Evolutionary conservation across 2,888 invertebrate genomes (phyloP).

Genomic region (Drosophila nigritarsus): DNA sequence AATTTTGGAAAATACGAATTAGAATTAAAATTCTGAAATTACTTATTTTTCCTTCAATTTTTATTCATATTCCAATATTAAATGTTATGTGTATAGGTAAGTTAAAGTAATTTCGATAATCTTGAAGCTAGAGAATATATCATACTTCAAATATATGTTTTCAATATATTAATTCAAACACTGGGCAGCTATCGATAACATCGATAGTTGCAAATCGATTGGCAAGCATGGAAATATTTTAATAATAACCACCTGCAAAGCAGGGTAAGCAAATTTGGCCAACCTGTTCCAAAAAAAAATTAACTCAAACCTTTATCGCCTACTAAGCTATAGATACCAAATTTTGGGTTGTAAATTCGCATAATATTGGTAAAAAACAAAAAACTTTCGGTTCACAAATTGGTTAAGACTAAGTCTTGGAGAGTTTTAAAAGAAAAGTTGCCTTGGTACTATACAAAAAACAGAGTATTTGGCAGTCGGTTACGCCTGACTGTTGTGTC

Average conservation of each 20-base stretch:
- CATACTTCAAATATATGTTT: not conserved
- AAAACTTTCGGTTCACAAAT: not conserved
- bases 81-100: not conserved
- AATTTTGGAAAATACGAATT: not conserved
- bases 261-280: not conserved
- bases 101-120: not conserved
- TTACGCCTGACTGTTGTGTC: not conserved
- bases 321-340: not conserved
- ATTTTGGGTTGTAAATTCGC: not conserved
- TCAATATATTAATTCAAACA: not conserved
- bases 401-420: not conserved
- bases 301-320: not conserved
- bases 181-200: not conserved
- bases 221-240: not conserved
- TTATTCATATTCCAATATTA: not conserved
- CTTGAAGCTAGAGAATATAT: not conserved
- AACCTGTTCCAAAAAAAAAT: not conserved
- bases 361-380: not conserved
- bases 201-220: not conserved
- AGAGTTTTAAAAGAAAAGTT: not conserved
- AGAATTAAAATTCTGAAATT: not conserved
- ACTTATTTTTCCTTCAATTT: not conserved
- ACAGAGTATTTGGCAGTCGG: not conserved
- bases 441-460: not conserved
- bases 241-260: not conserved